These are phyloP conservation scores for Ictalurus furcatus DNA, from an alignment of 2,113 vertebrate species.

Conservation along the genomic window DNA sequence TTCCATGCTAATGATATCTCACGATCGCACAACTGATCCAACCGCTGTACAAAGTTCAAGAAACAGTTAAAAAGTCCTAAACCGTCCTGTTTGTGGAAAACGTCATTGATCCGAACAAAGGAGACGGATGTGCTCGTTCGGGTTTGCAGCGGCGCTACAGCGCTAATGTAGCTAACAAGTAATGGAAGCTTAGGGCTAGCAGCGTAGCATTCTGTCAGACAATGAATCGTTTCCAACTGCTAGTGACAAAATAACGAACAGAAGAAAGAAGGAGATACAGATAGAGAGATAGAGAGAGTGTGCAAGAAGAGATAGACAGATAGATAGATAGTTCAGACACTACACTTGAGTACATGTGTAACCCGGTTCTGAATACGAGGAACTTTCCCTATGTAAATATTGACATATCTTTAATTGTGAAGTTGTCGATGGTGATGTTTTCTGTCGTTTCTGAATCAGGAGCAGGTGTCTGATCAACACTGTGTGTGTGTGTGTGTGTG, in stretches of 20 bases:
- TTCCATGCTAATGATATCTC: background rate
- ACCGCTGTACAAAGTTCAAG: background rate
- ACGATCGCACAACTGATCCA: background rate
- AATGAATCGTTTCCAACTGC: background rate
- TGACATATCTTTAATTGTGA: background rate
- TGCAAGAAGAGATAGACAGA: background rate
- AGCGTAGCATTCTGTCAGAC: background rate
- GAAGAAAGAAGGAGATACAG: background rate
- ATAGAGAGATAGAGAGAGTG: background rate
- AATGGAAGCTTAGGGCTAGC: background rate
- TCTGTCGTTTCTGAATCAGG: constrained; percentile 44
- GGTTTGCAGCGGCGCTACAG: background rate
- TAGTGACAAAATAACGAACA: background rate
- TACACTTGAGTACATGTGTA: background rate
- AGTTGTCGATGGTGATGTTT: constrained; percentile 24
- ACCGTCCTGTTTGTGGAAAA: background rate
- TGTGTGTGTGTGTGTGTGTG: constrained; percentile 5
- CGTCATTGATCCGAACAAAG: background rate
- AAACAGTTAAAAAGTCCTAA: background rate
- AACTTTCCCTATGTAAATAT: background rate
- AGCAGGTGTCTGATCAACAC: constrained; percentile 17
- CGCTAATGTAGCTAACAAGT: background rate
- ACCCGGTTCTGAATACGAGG: background rate
- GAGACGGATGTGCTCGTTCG: background rate
- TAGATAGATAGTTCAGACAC: background rate